Evolutionary conservation across 2,113 vertebrate genomes (phyloP).

Genomic region (Ahaetulla prasina): DNA sequence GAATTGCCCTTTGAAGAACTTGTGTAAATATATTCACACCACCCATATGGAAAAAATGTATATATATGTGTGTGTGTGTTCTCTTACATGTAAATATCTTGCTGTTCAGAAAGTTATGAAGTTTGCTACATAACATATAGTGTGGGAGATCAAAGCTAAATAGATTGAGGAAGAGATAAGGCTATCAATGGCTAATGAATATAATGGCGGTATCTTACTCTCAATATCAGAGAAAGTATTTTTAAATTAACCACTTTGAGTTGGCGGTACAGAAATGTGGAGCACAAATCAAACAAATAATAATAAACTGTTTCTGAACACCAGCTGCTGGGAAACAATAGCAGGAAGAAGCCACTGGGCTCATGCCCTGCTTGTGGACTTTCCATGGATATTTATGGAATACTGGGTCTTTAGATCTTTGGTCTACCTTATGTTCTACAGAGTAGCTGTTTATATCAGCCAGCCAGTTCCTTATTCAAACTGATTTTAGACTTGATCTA

Average conservation of each 20-base stretch:
- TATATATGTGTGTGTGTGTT: no score
- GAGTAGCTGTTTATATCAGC: not conserved
- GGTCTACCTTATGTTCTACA: not conserved
- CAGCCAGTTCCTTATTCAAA: not conserved
- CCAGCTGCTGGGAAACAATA: not conserved
- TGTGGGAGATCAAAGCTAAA: not conserved
- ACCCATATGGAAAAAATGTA: not conserved
- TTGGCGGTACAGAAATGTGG: not conserved
- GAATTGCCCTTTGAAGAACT: not conserved
- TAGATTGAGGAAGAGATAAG: not conserved
- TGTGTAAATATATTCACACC: not conserved
- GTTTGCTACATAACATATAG: not conserved
- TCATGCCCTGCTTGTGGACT: not conserved
- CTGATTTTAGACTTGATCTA: not conserved
- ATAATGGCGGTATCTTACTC: not conserved
- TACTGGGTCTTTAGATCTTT: not conserved
- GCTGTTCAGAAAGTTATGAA: not conserved
- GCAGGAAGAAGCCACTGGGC: not conserved
- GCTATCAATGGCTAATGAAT: not conserved
- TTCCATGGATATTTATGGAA: not conserved
- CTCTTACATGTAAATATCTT: not conserved
- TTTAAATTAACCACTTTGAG: not conserved
- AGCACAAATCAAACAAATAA: not conserved
- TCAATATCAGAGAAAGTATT: not conserved
- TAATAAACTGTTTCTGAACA: not conserved